Evolutionary conservation across 2,888 invertebrate genomes (phyloP), one percentile per base, ranked within the genome.

Genomic region (Nemotelus pantherinus): DNA sequence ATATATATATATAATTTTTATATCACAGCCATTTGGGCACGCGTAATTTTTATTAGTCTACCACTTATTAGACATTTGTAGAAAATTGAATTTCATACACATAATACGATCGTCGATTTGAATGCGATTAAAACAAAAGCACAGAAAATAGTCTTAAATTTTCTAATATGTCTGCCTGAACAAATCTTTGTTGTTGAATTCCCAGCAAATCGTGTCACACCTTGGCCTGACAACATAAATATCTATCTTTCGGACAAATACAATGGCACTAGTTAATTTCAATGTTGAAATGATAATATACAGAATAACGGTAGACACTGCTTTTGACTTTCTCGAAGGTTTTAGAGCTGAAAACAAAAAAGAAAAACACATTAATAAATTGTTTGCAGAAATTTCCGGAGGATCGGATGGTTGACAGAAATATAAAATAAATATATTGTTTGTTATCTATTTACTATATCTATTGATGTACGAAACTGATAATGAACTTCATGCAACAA

Each of bases 1-100:
- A 25, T 25, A 25, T 25, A 25, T 25, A 25, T 25, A 25, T 25
- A 44, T 72, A 58, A 58, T 72, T 72, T 43, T 55, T 76, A 75
- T 76, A 76, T 76, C 76, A 76, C 76, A 76, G 76, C 65, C 76
- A 76, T 65, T 41, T 64, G 76, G 64, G 76, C 76, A 65, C 64
- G 58, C 53, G 5, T 50, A 60, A 10, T 60, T 60, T 25, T 10
- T 60, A 5, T 25, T 25, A 25, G 25, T 25, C 25, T 25, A 25
- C 25, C 0, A 25, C 25, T 25, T 25, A 25, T 25, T 25, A 25
- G 25, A 25, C 25, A 25, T 25, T 25, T 25, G 25, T 25, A 25
- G 25, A 25, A 25, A 25, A 25, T 25, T 25, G 25, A 25, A 25
- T 25, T 25, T 25, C 25, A 25, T 25, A 25, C 25, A 25, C 25